phyloP scores from a whole-genome alignment of 2,797 vertebrate species.

The Paguma larvata region DNA sequence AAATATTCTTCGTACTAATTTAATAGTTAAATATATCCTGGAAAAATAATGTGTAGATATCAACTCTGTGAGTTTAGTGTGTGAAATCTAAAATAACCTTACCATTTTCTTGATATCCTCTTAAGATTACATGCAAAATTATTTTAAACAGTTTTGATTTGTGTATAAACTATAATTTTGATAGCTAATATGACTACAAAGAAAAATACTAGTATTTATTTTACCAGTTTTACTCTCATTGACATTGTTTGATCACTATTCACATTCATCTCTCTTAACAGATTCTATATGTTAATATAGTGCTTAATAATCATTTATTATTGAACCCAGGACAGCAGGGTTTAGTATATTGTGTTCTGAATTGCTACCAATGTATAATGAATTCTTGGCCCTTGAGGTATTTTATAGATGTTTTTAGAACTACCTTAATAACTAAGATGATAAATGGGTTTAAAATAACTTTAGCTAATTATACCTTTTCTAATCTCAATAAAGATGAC shows the following conservation, averaged over 20 bases:
- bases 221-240: background rate
- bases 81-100: background rate
- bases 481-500: constrained; percentile 42
- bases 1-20: background rate
- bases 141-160: background rate
- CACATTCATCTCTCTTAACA: background rate
- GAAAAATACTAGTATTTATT: background rate
- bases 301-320: constrained; percentile 57
- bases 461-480: constrained; percentile 49
- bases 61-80: background rate
- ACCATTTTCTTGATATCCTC: background rate
- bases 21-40: background rate
- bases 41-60: background rate
- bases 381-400: constrained; percentile 33
- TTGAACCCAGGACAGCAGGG: background rate
- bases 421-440: constrained; percentile 56
- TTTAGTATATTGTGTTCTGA: constrained; percentile 50
- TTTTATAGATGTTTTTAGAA: constrained; percentile 67
- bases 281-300: background rate
- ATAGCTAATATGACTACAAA: background rate
- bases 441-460: constrained; percentile 61
- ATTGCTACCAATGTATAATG: constrained; percentile 14
- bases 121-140: background rate
- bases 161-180: background rate
- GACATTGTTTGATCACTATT: background rate